These are phyloP conservation scores for Ophonus ardosiacus DNA, from an alignment of 2,888 invertebrate genomes.

Conservation along the genomic window DNA sequence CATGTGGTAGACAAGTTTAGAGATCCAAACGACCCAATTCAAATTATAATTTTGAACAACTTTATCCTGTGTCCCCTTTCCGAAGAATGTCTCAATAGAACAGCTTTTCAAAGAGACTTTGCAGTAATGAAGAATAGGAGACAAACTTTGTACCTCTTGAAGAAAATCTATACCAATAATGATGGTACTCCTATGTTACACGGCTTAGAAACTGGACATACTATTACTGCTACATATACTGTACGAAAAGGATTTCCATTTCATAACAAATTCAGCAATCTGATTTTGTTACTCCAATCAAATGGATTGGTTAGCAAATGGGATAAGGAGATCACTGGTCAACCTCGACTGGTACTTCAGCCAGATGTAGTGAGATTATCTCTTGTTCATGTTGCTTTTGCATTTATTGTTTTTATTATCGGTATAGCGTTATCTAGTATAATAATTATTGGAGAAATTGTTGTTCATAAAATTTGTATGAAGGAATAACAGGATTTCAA, in stretches of 20 bases:
- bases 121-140: no score
- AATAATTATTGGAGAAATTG: neutral
- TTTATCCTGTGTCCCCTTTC: slow-evolving; percentile 66
- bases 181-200: slow-evolving; percentile 65
- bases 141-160: no score
- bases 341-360: neutral
- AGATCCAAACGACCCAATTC: slow-evolving; percentile 45
- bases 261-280: slow-evolving; percentile 47
- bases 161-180: no score
- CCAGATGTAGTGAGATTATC: neutral
- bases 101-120: no score
- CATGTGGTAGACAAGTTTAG: neutral
- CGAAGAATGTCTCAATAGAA: slow-evolving; percentile 66
- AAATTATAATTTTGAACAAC: slow-evolving; percentile 62
- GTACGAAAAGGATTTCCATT: slow-evolving; percentile 64
- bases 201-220: slow-evolving; percentile 60
- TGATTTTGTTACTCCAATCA: no score
- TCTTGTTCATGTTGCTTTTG: neutral
- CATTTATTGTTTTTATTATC: neutral
- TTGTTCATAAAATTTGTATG: neutral
- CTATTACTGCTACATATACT: neutral
- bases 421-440: neutral
- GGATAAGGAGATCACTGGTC: slow-evolving; percentile 22
- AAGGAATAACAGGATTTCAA: no score
- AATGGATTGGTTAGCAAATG: slow-evolving; percentile 38